Base-by-base conservation (phyloP, 92 coral and sea anemone species). In the Paramuricea clavata region DNA sequence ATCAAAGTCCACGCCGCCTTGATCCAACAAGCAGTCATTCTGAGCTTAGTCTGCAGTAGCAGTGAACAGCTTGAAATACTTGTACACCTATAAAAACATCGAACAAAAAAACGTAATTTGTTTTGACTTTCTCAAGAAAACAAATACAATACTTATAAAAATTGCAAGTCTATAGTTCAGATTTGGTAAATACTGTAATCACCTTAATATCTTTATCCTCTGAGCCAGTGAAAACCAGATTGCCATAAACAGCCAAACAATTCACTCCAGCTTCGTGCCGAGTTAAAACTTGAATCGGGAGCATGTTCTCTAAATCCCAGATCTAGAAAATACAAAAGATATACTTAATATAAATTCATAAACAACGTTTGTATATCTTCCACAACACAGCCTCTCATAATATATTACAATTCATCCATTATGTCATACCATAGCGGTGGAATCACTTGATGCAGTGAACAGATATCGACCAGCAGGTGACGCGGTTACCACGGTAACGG, bases 201-300 rank as follows among this genome's bases (percentile, higher is more conserved):
- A 95, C 99, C 99, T 96, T 96, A 0, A 96, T 96, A 69, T 96
- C 98, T 44, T 94, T 96, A 85, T 96, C 99, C 81, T 96, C 98
- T 41, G 99, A 96, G 64, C 99, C 99, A 10, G 99, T 94, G 21
- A 96, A 93, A 13, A 96, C 67, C 17, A 96, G 83, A 73, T 96
- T 95, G 76, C 93, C 95, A 87, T 96, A 98, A 36, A 96, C 93
- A 12, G 95, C 93, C 7, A 96, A 93, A 73, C 99, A 94, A 89
- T 96, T 96, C 23, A 96, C 99, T 69, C 98, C 95, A 8, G 94
- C 99, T 72, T 96, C 99, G 72, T 96, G 99, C 21, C 99, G 92
- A 52, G 99, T 94, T n/a, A 96, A 90, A 22, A 98, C 95, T 81
- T 96, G 99, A 89, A 93, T 94, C 16, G 99, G 99, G 34, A 96